These are phyloP conservation scores for Siphlonurus alternatus DNA, from an alignment of 2,888 invertebrate species.

Conservation along the genomic window DNA sequence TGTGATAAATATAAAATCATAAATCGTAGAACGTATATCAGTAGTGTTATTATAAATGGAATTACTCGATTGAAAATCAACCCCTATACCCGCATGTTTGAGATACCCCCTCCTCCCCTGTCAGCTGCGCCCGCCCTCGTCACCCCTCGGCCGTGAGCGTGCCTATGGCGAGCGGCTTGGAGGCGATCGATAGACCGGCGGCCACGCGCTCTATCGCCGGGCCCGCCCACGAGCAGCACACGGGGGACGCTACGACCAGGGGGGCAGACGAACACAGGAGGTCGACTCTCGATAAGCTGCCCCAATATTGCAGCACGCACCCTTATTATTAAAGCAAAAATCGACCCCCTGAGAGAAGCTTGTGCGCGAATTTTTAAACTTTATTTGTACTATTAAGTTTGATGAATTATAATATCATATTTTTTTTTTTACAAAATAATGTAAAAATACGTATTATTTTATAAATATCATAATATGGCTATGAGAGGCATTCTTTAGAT, in stretches of 20 bases:
- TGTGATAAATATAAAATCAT: too few relatives aligned
- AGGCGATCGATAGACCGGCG: slow-evolving; percentile 13
- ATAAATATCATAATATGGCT: too few relatives aligned
- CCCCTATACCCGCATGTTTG: too few relatives aligned
- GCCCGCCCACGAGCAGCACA: slow-evolving; percentile 13
- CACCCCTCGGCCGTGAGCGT: background rate
- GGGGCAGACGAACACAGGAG: slow-evolving; percentile 11
- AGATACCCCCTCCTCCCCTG: too few relatives aligned
- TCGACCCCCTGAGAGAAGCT: slow-evolving; percentile 5
- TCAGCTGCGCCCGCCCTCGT: background rate
- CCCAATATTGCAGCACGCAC: background rate
- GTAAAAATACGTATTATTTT: too few relatives aligned
- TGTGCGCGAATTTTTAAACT: slow-evolving; percentile 4
- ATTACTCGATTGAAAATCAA: too few relatives aligned
- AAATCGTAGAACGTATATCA: too few relatives aligned
- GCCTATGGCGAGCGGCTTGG: slow-evolving; percentile 4
- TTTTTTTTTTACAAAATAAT: too few relatives aligned
- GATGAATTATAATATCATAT: too few relatives aligned
- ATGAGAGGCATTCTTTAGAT: too few relatives aligned
- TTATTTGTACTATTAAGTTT: background rate
- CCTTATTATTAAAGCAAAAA: background rate
- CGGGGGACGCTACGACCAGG: slow-evolving; percentile 14
- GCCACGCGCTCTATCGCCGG: slow-evolving; percentile 7
- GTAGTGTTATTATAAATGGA: too few relatives aligned
- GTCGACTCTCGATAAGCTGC: slow-evolving; percentile 3